Evolutionary conservation across 2,888 invertebrate species (phyloP).

Genomic region (Poecilus cupreus): DNA sequence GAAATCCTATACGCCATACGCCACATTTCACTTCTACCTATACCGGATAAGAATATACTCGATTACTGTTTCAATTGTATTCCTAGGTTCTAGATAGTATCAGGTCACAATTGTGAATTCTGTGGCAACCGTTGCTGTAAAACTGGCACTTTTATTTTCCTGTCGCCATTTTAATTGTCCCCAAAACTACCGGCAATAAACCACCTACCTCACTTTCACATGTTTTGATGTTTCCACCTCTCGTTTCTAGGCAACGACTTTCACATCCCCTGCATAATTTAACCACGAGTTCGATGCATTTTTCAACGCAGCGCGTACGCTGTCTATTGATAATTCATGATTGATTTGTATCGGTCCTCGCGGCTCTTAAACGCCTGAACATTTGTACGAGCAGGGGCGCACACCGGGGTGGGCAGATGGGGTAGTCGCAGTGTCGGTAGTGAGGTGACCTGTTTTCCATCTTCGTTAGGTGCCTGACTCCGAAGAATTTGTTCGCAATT

Average conservation of each 20-base stretch:
- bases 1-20: no score
- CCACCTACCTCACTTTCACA: slow-evolving; percentile 7
- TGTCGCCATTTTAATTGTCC: neutral
- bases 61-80: no score
- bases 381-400: slow-evolving; percentile 46
- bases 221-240: slow-evolving; percentile 27
- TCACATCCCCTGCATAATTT: slow-evolving; percentile 50
- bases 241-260: slow-evolving; percentile 37
- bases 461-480: slow-evolving; percentile 45
- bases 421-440: slow-evolving; percentile 1
- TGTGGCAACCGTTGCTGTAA: neutral
- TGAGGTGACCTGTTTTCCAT: slow-evolving; percentile 46
- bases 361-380: slow-evolving; percentile 50
- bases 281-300: slow-evolving; percentile 41
- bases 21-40: no score
- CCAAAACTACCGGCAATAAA: neutral
- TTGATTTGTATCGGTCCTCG: slow-evolving; percentile 57
- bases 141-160: neutral
- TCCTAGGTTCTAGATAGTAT: no score
- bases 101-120: no score
- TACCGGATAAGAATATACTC: no score
- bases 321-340: slow-evolving; percentile 60
- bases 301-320: slow-evolving; percentile 30
- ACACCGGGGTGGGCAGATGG: slow-evolving; percentile 25
- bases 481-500: slow-evolving; percentile 60